Evolutionary conservation across 2,797 vertebrate species (phyloP).

Genomic region (Phrynocephalus forsythii): DNA sequence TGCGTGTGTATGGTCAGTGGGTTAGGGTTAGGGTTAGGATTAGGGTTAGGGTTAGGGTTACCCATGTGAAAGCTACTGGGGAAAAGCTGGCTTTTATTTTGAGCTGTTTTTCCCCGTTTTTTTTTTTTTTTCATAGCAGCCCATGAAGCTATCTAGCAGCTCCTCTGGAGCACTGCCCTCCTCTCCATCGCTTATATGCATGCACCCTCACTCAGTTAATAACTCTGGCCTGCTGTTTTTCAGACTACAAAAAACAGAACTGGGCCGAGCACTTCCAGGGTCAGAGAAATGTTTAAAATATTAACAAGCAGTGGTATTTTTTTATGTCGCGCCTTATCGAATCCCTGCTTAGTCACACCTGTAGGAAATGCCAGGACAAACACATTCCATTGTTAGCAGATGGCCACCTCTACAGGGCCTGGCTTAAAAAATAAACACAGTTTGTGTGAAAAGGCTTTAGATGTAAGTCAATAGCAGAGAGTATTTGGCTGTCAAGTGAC

Average conservation of each 20-base stretch:
- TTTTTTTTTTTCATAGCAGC: neutral
- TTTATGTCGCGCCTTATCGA: slow-evolving; percentile 38
- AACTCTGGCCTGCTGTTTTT: neutral
- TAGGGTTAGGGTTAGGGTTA: too few relatives aligned
- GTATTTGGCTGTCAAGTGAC: slow-evolving; percentile 40
- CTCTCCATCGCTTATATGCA: neutral
- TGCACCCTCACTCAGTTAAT: neutral
- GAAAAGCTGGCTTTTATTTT: too few relatives aligned
- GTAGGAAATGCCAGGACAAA: slow-evolving; percentile 44
- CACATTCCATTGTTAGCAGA: slow-evolving; percentile 59
- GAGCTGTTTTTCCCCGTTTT: too few relatives aligned
- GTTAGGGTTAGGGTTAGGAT: too few relatives aligned
- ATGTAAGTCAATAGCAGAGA: slow-evolving; percentile 52
- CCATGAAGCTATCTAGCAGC: neutral
- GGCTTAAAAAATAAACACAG: slow-evolving; percentile 53
- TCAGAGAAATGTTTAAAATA: slow-evolving; percentile 33
- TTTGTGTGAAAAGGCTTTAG: slow-evolving; percentile 45
- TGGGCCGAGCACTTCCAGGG: neutral
- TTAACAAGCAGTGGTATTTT: slow-evolving; percentile 8
- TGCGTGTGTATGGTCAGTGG: too few relatives aligned
- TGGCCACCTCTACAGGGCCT: slow-evolving; percentile 7
- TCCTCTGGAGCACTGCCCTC: neutral
- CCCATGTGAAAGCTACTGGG: too few relatives aligned
- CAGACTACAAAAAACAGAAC: fast-evolving
- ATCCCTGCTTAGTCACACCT: slow-evolving; percentile 58